Base-by-base conservation (phyloP, 2,113 vertebrate species). In the Phoenicopterus ruber region DNA sequence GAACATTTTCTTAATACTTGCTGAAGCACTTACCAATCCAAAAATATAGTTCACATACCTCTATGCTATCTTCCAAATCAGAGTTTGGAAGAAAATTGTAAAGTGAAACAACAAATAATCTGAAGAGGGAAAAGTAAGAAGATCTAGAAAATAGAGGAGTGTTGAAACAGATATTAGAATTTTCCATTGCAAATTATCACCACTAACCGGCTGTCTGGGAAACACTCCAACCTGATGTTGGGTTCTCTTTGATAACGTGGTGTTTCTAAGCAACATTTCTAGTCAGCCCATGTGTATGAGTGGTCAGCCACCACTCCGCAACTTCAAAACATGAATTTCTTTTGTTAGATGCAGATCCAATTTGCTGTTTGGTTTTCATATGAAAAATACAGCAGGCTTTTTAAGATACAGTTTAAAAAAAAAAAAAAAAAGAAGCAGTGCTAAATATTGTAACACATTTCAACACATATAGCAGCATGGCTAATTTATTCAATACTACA, bases 101-200 rank as follows among this genome's bases (percentile, higher is more conserved):
- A 92, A 57, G n/a, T 86, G 29, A 66, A 94, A 76, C 78, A 58
- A 72, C 63, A 96, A 96, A 86, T 66, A 90, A 96, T 80, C 85
- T 92, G 67, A 88, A 97, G 71, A 72, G 17, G 57, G n/a, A 94
- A 92, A 96, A 96, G 70, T 76, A 95, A 90, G 95, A 94, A 89
- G 70, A 95, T 88, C 93, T 95, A 95, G 96, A 96, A 97, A 97
- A 96, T 90, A 96, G 97, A 96, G 91, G 97, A 95, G 31, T 71
- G 31, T 92, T 97, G 97, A 93, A 97, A 97, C 55, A 96, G 86
- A 97, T 95, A 97, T 95, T 91, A 96, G 96, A 97, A 94, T 97
- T 96, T 97, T 97, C 98, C 96, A 93, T 95, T 96, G 83, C 95
- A 97, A 97, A 97, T 97, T 97, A 97, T 98, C 96, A 74, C 92